Evolutionary conservation across 2,113 vertebrate genomes (phyloP), one percentile per base, ranked within the genome.

Genomic region (Eubucco bourcierii): DNA sequence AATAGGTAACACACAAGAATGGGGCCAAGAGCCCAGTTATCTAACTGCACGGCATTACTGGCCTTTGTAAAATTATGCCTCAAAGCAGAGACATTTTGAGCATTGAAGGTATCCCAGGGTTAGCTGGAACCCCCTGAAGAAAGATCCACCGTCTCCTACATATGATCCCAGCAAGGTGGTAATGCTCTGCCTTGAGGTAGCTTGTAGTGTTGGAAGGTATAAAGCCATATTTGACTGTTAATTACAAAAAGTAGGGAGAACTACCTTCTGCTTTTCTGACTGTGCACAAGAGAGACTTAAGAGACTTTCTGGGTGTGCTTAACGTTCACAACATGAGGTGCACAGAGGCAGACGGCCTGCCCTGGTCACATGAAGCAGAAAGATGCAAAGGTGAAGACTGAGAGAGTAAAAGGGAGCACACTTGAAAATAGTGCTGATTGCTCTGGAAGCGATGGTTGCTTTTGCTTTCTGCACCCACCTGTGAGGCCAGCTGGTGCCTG

Each of bases 341-440:
- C 50, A 37, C 0, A 5, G 39, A 3, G 65, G 24, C 1, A 1
- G 19, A 15, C 27, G 8, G n/a, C 33, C 16, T n/a, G 73, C 20
- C 28, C 20, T 0, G 0, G 29, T 12, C 3, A 2, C 10, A 0
- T 5, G 50, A 44, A 16, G 59, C 78, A 28, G 29, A 21, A 50
- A 55, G 8, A 34, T 1, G 1, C 0, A 4, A 3, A 16, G 44
- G 33, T 1, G 2, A 74, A 34, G 39, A 52, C 78, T 59, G 25
- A 0, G 0, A 50, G 66, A 50, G 23, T 41, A 4, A 2, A 6
- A 15, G 9, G 41, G 12, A 25, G 7, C 33, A 2, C 0, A 1
- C 34, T 20, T 58, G 31, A 5, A 47, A 77, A 44, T 7, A 16
- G 14, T 17, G 15, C 76, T 61, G 37, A 12, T 13, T 80, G 47